A percentile compares a stretch with the other conserved stretches of the same genome.
Evolutionary conservation across 1,140 invertebrate species (phyloP).

Genomic region (Musca vetustissima): DNA sequence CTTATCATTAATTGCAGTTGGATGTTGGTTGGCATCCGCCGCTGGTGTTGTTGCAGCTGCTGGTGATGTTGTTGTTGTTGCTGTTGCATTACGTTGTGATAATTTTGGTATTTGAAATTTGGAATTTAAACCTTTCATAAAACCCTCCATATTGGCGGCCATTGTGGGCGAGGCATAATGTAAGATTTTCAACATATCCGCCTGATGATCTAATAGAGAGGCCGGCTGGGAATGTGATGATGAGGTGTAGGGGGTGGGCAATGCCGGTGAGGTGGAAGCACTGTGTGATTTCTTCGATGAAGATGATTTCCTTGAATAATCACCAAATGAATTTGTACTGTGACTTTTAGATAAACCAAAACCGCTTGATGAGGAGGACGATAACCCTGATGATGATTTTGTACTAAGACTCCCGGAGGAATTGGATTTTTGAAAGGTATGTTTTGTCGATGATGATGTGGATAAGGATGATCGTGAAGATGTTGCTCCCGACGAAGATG

Average conservation of each 20-base stretch:
- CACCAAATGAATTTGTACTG: slow-evolving; percentile 45
- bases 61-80: background rate
- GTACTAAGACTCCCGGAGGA: slow-evolving; percentile 48
- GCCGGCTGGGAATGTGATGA: slow-evolving; percentile 32
- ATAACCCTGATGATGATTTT: slow-evolving; percentile 34
- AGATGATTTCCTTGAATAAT: slow-evolving; percentile 26
- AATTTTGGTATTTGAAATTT: slow-evolving; percentile 86
- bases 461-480: slow-evolving; percentile 27
- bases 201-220: slow-evolving; percentile 43
- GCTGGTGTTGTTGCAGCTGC: background rate
- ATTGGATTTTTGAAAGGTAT: slow-evolving; percentile 49
- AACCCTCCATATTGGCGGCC: slow-evolving; percentile 44
- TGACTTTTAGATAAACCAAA: slow-evolving; percentile 43
- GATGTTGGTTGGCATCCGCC: too few species aligned
- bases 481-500: too few species aligned
- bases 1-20: too few species aligned
- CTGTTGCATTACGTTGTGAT: slow-evolving; percentile 53
- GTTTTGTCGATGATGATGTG: slow-evolving; percentile 34
- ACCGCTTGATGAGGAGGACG: slow-evolving; percentile 33
- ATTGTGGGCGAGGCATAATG: slow-evolving; percentile 49
- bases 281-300: slow-evolving; percentile 4
- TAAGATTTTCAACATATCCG: slow-evolving; percentile 53
- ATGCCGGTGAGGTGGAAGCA: slow-evolving; percentile 24
- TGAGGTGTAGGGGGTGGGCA: slow-evolving; percentile 39
- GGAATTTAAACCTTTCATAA: slow-evolving; percentile 75